These are phyloP conservation scores for Aphelocoma coerulescens DNA, from an alignment of 2,113 vertebrate genomes.

Conservation along the genomic window DNA sequence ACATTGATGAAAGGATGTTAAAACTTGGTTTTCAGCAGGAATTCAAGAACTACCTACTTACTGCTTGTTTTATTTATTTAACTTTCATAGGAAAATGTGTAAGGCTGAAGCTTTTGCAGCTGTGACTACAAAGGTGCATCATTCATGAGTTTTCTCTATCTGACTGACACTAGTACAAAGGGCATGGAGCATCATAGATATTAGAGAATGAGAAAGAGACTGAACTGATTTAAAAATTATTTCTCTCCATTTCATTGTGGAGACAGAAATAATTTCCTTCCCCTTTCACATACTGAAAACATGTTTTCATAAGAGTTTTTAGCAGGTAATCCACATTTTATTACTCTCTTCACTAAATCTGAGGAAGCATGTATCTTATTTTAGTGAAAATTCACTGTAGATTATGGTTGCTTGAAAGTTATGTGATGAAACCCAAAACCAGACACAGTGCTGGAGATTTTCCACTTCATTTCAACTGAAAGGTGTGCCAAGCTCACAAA, in stretches of 20 bases:
- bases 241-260: conserved; percentile 36
- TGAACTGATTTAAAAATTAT: conserved; percentile 41
- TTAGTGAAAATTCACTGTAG: conserved; percentile 7
- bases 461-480: conserved; percentile 34
- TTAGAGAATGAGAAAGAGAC: conserved; percentile 1
- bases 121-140: conserved; percentile 32
- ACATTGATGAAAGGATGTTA: neutral
- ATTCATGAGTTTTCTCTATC: neutral
- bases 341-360: conserved; percentile 10
- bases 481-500: conserved; percentile 7
- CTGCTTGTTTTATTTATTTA: conserved; percentile 48
- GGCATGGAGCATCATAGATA: neutral
- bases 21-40: neutral
- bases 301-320: conserved; percentile 14
- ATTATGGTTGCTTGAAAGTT: conserved; percentile 6
- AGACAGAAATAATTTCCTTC: conserved; percentile 40
- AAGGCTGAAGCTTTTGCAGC: conserved; percentile 13
- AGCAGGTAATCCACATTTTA: conserved; percentile 47
- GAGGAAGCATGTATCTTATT: neutral
- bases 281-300: conserved; percentile 5
- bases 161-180: neutral
- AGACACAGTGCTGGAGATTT: neutral
- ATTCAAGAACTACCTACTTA: conserved; percentile 23
- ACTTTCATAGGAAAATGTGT: neutral
- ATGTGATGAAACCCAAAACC: conserved; percentile 14